A percentile compares a stretch with the other conserved stretches of the same genome.
Conservation (phyloP, 2,888 invertebrate species). For the Sarcophaga rosellei region DNA sequence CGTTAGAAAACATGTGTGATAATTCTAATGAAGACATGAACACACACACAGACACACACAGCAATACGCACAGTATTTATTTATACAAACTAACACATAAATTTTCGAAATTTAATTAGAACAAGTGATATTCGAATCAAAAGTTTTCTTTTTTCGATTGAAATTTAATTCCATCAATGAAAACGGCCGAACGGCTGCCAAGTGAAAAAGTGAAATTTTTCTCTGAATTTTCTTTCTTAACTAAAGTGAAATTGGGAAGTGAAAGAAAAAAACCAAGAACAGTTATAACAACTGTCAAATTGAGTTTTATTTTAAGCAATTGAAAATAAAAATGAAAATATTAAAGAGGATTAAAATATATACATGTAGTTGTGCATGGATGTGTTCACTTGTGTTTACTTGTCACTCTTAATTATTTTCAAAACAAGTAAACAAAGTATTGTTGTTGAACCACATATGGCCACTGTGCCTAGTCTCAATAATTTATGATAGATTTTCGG, state of each 20-base stretch:
- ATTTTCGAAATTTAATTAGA: constrained; percentile 49
- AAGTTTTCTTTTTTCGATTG: neutral
- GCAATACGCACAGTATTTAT: no score
- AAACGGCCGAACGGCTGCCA: neutral
- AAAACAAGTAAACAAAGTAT: no score
- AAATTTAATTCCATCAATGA: constrained; percentile 17
- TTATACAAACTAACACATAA: neutral
- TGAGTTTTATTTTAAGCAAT: neutral
- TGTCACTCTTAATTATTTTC: no score
- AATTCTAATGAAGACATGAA: constrained; percentile 6
- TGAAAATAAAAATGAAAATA: neutral
- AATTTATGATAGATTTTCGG: no score
- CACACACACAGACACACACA: no score
- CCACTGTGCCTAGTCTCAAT: no score
- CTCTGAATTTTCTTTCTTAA: neutral
- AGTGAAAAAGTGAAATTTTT: constrained; percentile 48
- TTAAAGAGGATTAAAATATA: neutral
- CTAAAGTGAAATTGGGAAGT: constrained; percentile 32
- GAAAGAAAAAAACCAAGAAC: neutral
- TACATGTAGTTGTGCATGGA: neutral
- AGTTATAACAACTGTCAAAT: neutral
- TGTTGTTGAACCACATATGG: no score
- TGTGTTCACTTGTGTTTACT: no score
- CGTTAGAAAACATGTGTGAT: constrained; percentile 21
- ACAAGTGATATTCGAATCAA: constrained; percentile 17